Percentiles rank a stretch among this genome's conserved stretches.
Evolutionary conservation across 2,888 invertebrate species (phyloP).

Genomic region (Pharmacophagus antenor): DNA sequence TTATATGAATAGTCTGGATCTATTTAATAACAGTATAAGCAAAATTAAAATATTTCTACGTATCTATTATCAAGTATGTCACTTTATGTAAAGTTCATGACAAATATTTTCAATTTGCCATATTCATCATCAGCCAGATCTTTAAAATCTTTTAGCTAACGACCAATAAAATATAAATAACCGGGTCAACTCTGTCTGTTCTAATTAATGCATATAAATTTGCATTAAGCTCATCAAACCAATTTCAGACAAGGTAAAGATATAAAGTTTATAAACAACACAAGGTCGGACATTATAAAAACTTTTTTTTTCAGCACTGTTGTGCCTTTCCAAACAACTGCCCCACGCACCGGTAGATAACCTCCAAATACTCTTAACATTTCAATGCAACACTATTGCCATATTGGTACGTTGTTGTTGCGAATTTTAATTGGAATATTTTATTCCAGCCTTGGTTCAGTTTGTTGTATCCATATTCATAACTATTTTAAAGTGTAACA

Average conservation of each 20-base stretch:
- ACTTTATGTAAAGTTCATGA: no score
- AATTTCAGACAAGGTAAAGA: neutral
- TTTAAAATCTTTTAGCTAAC: neutral
- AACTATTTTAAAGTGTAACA: neutral
- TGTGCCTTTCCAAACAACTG: conserved; percentile 3
- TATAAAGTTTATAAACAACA: neutral
- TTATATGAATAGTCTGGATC: neutral
- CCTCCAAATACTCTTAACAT: conserved; percentile 4
- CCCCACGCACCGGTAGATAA: conserved; percentile 4
- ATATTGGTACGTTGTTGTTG: neutral
- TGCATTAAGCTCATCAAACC: neutral
- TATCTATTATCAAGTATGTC: neutral
- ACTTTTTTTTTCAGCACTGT: neutral
- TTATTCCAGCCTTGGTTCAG: conserved; percentile 11
- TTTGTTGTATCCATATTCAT: conserved; percentile 17
- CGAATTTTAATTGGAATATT: conserved; percentile 15
- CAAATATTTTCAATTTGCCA: no score
- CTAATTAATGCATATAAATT: neutral
- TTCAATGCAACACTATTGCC: conserved; percentile 3
- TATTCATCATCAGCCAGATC: no score
- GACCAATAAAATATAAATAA: neutral
- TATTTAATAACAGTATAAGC: neutral
- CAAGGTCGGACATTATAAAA: neutral
- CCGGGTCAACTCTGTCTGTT: neutral
- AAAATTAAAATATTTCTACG: neutral